Evolutionary conservation across 1,140 invertebrate genomes (phyloP), one percentile per base, ranked within the genome.

Genomic region (Teleopsis dalmanni): DNA sequence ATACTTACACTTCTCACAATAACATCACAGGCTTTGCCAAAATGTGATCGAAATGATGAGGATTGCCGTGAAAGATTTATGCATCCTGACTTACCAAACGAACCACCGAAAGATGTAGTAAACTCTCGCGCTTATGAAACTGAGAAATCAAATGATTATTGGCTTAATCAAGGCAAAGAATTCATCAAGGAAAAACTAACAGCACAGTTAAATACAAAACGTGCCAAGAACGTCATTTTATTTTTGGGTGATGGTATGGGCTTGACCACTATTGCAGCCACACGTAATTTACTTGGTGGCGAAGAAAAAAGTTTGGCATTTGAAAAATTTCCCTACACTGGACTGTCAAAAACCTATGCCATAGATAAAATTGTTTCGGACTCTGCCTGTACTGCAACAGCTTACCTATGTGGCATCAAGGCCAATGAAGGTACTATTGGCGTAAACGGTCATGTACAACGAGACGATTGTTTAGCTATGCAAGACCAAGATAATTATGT

Each of bases 241-340:
- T 87, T 88, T 56, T 68, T 90, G 19, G 87, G 85, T 2, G 84
- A 87, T 66, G 85, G 84, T 1, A 87, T 88, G 83, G 83, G 83
- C 3, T 71, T 87, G 10, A 73, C 83, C 0, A 86, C 85, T 1
- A 59, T 86, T 7, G 79, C 82, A 37, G 83, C 84, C 0, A 76
- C 80, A 0, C 73, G 86, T 34, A 81, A 83, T 1, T 78, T 78
- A 42, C 18, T 51, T 8, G 49, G 50, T n/a, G 84, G 79, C 9
- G 84, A 89, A 69, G 83, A 87, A 52, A 68, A 70, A 19, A 58
- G 76, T 23, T 69, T 88, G 31, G 76, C 77, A 23, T 88, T 85
- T 58, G 86, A 89, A 57, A 76, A 80, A 48, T 88, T 89, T 57
- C 85, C 85, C 2, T 71, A 81, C 45, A 72, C 76, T n/a, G 85